These are phyloP conservation scores for Pampus argenteus DNA, from an alignment of 2,797 vertebrate genomes.

Conservation along the genomic window DNA sequence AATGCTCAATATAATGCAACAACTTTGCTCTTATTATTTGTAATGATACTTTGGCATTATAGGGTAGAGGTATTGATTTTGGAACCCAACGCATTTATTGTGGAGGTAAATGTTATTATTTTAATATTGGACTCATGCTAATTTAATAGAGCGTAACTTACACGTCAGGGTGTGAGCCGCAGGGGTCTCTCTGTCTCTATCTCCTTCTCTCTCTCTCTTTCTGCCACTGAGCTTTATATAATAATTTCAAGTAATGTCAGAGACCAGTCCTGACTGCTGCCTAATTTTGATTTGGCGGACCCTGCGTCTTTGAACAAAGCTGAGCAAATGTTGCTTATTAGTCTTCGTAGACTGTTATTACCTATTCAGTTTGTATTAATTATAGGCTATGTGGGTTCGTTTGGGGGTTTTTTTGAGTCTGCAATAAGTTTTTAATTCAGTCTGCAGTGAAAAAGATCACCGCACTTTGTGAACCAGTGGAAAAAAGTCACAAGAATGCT, in stretches of 20 bases:
- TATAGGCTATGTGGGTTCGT: neutral
- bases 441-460: neutral
- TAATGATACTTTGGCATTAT: constrained; percentile 87
- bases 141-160: constrained; percentile 83
- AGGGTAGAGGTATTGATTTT: constrained; percentile 85
- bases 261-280: constrained; percentile 31
- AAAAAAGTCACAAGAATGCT: neutral
- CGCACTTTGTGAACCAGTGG: neutral
- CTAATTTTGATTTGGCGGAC: constrained; percentile 34
- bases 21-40: constrained; percentile 85
- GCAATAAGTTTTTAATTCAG: neutral
- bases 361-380: neutral
- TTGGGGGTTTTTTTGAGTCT: neutral
- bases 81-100: constrained; percentile 84
- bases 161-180: constrained; percentile 75
- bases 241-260: constrained; percentile 66
- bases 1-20: constrained; percentile 84
- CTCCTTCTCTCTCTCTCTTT: constrained; percentile 17
- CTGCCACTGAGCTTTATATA: constrained; percentile 47
- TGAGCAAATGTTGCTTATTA: constrained; percentile 9
- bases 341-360: neutral
- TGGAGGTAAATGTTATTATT: constrained; percentile 88
- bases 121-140: constrained; percentile 85
- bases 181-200: constrained; percentile 68
- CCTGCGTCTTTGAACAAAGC: constrained; percentile 12